phyloP scores from a whole-genome alignment of 2,888 invertebrate genomes.

The Mycogona germanica region DNA sequence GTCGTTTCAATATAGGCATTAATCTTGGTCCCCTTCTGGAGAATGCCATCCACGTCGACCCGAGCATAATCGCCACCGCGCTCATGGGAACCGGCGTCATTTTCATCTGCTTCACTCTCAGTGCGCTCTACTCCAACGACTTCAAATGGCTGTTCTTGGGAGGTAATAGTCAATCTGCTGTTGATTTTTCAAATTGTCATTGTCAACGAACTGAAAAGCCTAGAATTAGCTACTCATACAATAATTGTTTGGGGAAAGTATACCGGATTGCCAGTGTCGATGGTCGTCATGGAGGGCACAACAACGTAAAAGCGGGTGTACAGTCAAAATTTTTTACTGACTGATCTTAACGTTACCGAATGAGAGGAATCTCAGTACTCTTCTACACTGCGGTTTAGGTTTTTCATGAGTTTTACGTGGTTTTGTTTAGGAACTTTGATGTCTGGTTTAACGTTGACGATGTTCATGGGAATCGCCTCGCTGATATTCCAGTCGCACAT shows the following conservation, averaged over 20 bases:
- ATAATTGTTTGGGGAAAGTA: too few species aligned
- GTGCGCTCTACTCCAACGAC: conserved; percentile 72
- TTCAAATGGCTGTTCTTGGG: conserved; percentile 85
- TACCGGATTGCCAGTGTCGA: not conserved
- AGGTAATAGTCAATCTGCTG: conserved; percentile 37
- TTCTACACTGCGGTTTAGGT: too few species aligned
- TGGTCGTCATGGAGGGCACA: not conserved
- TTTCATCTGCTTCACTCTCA: conserved; percentile 81
- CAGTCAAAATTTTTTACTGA: too few species aligned
- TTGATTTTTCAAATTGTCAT: not conserved
- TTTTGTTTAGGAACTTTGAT: conserved; percentile 47
- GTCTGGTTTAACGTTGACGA: conserved; percentile 65
- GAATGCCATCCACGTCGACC: conserved; percentile 65
- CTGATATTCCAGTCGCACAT: conserved; percentile 72
- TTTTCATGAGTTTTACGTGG: not conserved
- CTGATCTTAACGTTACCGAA: too few species aligned
- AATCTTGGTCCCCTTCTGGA: conserved; percentile 76
- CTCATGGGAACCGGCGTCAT: conserved; percentile 71
- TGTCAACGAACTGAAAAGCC: too few species aligned
- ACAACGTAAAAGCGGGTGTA: too few species aligned
- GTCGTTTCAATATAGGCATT: too few species aligned
- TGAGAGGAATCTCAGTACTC: too few species aligned
- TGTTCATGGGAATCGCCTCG: conserved; percentile 65
- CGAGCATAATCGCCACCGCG: conserved; percentile 77
- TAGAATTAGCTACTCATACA: too few species aligned